phyloP scores from a whole-genome alignment of 2,888 invertebrate genomes.

The Drosophila demipolita region DNA sequence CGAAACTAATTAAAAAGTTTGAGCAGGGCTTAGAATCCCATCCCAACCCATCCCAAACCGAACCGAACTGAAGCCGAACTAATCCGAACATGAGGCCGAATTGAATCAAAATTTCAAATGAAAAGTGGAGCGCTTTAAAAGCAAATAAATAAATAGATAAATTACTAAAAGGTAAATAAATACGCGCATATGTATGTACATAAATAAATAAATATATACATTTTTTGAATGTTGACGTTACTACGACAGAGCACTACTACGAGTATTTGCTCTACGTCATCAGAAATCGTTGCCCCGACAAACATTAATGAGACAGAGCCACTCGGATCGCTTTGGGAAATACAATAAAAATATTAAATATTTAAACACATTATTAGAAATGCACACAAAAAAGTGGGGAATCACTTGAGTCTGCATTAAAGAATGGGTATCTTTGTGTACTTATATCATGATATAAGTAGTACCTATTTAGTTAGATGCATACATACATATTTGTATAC shows the following conservation, averaged over 20 bases:
- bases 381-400: slow-evolving; percentile 57
- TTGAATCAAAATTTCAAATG: slow-evolving; percentile 31
- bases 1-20: slow-evolving; percentile 70
- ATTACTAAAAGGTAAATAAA: slow-evolving; percentile 81
- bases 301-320: slow-evolving; percentile 61
- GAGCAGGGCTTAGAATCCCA: slow-evolving; percentile 51
- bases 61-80: slow-evolving; percentile 20
- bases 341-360: slow-evolving; percentile 76
- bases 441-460: slow-evolving; percentile 38
- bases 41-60: slow-evolving; percentile 15
- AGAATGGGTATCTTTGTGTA: slow-evolving; percentile 37
- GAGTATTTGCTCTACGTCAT: slow-evolving; percentile 70
- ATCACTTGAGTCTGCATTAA: slow-evolving; percentile 39
- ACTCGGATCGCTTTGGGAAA: slow-evolving; percentile 65
- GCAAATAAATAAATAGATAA: slow-evolving; percentile 81
- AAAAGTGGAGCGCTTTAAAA: slow-evolving; percentile 74
- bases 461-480: slow-evolving; percentile 33
- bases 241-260: slow-evolving; percentile 35
- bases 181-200: slow-evolving; percentile 47
- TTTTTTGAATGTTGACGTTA: slow-evolving; percentile 66
- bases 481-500: slow-evolving; percentile 11
- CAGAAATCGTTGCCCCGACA: slow-evolving; percentile 54
- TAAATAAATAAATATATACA: slow-evolving; percentile 15
- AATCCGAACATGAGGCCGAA: slow-evolving; percentile 14
- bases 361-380: slow-evolving; percentile 79